phyloP scores from a whole-genome alignment of 2,888 invertebrate species.

The Pelosia muscerda region DNA sequence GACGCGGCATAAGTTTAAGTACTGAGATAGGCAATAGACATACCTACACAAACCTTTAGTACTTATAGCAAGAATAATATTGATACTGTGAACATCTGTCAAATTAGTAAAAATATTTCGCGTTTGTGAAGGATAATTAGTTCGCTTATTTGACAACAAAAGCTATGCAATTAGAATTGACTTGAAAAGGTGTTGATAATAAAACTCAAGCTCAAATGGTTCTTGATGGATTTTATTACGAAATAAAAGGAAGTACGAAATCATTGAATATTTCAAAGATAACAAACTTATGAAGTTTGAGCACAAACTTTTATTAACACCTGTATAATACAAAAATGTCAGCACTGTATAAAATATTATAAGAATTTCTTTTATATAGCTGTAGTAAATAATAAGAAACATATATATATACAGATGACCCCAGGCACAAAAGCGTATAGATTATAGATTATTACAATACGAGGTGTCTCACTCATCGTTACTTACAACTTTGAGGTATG shows the following conservation, averaged over 20 bases:
- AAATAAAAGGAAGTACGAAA: neutral
- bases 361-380: neutral
- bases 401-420: too few relatives aligned
- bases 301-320: neutral
- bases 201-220: neutral
- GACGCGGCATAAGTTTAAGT: neutral
- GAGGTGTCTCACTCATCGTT: too few relatives aligned
- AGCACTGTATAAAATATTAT: too few relatives aligned
- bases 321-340: too few relatives aligned
- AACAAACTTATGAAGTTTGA: neutral
- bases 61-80: too few relatives aligned
- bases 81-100: too few relatives aligned
- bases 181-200: neutral
- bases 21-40: neutral
- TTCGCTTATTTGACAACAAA: neutral
- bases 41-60: neutral
- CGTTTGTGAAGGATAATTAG: neutral
- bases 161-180: neutral
- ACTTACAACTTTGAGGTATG: too few relatives aligned
- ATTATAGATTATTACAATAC: too few relatives aligned
- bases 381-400: neutral
- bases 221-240: neutral
- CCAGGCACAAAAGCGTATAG: too few relatives aligned
- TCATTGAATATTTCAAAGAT: neutral
- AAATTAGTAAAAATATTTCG: neutral